These are phyloP conservation scores for Zoanthus gigantus DNA, from an alignment of 92 coral and sea anemone genomes.

Conservation along the genomic window DNA sequence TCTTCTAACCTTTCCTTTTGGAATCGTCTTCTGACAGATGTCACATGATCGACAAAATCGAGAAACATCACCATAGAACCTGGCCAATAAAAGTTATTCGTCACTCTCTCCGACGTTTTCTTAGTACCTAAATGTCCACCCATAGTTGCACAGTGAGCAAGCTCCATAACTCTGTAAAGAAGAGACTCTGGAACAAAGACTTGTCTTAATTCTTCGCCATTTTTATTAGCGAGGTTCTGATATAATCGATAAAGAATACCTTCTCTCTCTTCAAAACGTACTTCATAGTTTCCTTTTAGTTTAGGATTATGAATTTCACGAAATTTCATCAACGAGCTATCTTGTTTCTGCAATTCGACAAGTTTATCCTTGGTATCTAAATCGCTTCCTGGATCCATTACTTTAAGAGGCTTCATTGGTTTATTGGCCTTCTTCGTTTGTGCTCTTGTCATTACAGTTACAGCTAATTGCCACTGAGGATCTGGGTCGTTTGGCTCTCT, in stretches of 20 bases:
- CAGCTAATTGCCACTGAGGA: neutral
- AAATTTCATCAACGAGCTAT: conserved; percentile 25
- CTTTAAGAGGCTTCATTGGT: neutral
- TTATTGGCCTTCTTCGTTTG: neutral
- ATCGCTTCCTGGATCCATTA: neutral
- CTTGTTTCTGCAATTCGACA: conserved; percentile 30
- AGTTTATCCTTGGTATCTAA: conserved; percentile 28
- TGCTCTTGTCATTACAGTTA: conserved; percentile 6
- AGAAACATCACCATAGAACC: conserved; percentile 44
- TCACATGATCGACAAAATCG: conserved; percentile 53
- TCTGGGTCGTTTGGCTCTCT: conserved; percentile 29
- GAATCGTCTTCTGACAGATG: conserved; percentile 49
- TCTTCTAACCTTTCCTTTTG: conserved; percentile 38
- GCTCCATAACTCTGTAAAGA: no score
- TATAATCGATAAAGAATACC: no score
- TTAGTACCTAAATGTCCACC: no score
- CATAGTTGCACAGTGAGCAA: no score
- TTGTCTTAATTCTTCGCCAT: no score
- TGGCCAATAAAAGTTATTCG: conserved; percentile 25
- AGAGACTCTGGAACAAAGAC: no score
- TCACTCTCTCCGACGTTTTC: no score
- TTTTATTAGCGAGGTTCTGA: no score
- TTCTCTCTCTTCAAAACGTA: no score
- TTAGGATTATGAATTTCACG: neutral
- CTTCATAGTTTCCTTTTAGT: neutral